Conservation (phyloP, 2,888 invertebrate genomes). For the Clusia tigrina region DNA sequence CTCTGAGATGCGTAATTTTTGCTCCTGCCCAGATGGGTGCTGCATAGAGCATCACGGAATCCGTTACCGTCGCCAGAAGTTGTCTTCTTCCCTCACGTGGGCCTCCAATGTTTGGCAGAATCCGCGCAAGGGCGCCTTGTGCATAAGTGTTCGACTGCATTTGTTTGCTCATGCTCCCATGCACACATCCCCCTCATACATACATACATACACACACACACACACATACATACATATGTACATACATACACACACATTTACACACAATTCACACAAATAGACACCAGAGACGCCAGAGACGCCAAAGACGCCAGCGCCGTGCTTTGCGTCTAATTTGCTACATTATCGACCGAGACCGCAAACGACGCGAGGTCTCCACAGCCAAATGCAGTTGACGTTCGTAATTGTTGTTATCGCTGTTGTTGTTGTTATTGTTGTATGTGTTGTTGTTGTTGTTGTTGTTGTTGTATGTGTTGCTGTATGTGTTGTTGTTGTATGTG, state of each 20-base stretch:
- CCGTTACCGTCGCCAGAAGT: too few species aligned
- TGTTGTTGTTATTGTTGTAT: background rate
- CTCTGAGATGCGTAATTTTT: too few species aligned
- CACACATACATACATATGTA: background rate
- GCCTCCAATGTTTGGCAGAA: too few species aligned
- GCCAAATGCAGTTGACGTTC: background rate
- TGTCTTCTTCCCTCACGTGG: too few species aligned
- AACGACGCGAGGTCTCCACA: constrained; percentile 40
- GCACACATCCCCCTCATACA: constrained; percentile 34
- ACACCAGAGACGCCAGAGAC: too few species aligned
- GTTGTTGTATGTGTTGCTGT: background rate
- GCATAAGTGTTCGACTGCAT: too few species aligned
- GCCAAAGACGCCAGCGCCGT: background rate
- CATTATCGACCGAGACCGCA: constrained; percentile 41
- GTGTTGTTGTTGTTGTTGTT: background rate
- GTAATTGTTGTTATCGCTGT: background rate
- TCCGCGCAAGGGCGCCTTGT: too few species aligned
- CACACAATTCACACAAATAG: background rate
- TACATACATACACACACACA: constrained; percentile 3
- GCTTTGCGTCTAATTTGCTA: constrained; percentile 8
- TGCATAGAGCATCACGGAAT: too few species aligned
- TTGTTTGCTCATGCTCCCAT: too few species aligned
- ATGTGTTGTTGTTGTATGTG: background rate
- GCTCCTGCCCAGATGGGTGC: too few species aligned
- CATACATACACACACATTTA: background rate